Conservation (phyloP, 2,888 invertebrate species). For the Cancer borealis region DNA sequence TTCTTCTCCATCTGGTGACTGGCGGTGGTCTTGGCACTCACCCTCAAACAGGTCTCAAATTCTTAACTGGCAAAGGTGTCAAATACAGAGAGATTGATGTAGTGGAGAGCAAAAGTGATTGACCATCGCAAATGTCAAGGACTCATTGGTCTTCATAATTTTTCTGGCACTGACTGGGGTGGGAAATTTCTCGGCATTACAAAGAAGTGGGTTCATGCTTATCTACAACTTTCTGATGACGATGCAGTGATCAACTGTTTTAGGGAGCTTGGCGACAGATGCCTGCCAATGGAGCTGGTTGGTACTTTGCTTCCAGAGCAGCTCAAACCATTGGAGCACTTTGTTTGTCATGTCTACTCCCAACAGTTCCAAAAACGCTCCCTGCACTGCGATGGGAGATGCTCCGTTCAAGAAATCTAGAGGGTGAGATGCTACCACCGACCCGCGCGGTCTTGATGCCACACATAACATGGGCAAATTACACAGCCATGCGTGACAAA, state of each 20-base stretch:
- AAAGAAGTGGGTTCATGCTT: slow-evolving; percentile 42
- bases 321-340: slow-evolving; percentile 49
- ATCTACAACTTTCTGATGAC: slow-evolving; percentile 14
- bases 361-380: slow-evolving; percentile 26
- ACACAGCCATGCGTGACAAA: slow-evolving; percentile 37
- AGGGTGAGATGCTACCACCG: slow-evolving; percentile 43
- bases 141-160: background rate
- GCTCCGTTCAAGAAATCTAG: slow-evolving; percentile 24
- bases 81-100: slow-evolving; percentile 44
- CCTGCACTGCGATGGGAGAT: slow-evolving; percentile 54
- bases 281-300: background rate
- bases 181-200: background rate
- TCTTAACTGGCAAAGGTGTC: slow-evolving; percentile 12
- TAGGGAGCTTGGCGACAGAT: slow-evolving; percentile 41
- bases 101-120: slow-evolving; percentile 21
- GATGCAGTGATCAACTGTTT: slow-evolving; percentile 45
- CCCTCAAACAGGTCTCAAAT: background rate
- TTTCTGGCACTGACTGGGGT: slow-evolving; percentile 46
- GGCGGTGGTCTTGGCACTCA: background rate
- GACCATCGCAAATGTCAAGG: slow-evolving; percentile 23
- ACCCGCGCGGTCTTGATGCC: background rate
- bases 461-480: slow-evolving; percentile 17
- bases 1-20: slow-evolving; percentile 43
- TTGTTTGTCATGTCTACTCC: slow-evolving; percentile 36
- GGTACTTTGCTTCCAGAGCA: slow-evolving; percentile 8